Evolutionary conservation across 1,140 invertebrate genomes (phyloP).

Genomic region (Sycobia sp.): DNA sequence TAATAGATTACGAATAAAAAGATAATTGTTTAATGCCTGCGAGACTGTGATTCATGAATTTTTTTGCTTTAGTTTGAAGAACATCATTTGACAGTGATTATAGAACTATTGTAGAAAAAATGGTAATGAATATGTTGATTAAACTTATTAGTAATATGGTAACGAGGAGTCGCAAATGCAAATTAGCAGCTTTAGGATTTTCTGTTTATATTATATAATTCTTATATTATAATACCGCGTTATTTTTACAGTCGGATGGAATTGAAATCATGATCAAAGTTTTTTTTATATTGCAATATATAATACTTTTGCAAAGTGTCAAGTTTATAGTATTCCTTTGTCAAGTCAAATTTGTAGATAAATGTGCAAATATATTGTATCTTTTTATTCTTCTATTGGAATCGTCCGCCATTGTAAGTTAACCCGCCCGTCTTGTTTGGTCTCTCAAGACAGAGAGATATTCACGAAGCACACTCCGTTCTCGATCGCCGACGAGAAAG

Average conservation of each 20-base stretch:
- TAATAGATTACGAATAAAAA: slow-evolving; percentile 2
- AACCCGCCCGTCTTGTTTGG: too few species aligned
- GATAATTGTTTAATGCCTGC: slow-evolving; percentile 15
- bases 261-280: slow-evolving; percentile 40
- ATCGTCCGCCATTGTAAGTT: too few species aligned
- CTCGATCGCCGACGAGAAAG: too few species aligned
- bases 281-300: slow-evolving; percentile 38
- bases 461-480: too few species aligned
- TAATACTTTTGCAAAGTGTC: too few species aligned
- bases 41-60: slow-evolving; percentile 38
- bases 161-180: slow-evolving; percentile 27
- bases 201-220: slow-evolving; percentile 39
- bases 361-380: slow-evolving; percentile 9
- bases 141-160: slow-evolving; percentile 26
- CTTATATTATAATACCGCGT: slow-evolving; percentile 21
- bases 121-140: slow-evolving; percentile 28
- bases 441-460: too few species aligned
- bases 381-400: too few species aligned
- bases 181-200: slow-evolving; percentile 36
- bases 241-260: slow-evolving; percentile 42
- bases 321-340: too few species aligned
- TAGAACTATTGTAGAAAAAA: slow-evolving; percentile 33
- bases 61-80: slow-evolving; percentile 9
- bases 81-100: slow-evolving; percentile 31
- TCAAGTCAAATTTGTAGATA: slow-evolving; percentile 24